A percentile compares a stretch with the other conserved stretches of the same genome.
Evolutionary conservation across 2,113 vertebrate species (phyloP).

Genomic region (Cynoglossus semilaevis): DNA sequence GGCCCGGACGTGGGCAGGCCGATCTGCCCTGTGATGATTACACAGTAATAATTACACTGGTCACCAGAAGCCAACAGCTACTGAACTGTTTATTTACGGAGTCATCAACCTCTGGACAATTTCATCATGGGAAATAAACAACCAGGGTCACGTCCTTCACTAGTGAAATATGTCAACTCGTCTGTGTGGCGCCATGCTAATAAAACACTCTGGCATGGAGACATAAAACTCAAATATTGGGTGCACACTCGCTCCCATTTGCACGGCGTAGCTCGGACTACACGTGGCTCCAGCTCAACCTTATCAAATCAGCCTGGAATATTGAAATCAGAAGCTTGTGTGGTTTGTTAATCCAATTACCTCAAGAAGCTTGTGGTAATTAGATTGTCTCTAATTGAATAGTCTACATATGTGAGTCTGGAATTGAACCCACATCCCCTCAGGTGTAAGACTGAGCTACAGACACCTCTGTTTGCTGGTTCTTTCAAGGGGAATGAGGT

Average conservation of each 20-base stretch:
- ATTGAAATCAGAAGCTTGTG: conserved; percentile 1
- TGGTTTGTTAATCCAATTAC: too few species aligned
- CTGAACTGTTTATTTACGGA: conserved; percentile 84
- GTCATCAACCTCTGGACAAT: conserved; percentile 78
- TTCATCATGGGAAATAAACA: conserved; percentile 84
- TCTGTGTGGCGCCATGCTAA: conserved; percentile 52
- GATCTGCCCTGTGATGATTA: conserved; percentile 50
- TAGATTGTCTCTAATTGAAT: too few species aligned
- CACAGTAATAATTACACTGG: conserved; percentile 52
- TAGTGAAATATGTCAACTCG: conserved; percentile 78
- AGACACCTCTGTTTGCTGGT: too few species aligned
- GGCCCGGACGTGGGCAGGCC: conserved; percentile 9
- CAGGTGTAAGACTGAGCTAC: too few species aligned
- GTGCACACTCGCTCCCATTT: conserved; percentile 45
- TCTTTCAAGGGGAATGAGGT: too few species aligned
- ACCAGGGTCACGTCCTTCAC: conserved; percentile 85
- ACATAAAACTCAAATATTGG: conserved; percentile 67
- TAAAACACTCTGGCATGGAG: conserved; percentile 74
- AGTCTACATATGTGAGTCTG: too few species aligned
- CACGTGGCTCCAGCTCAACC: conserved; percentile 24
- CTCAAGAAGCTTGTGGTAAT: too few species aligned
- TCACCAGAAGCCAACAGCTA: conserved; percentile 50
- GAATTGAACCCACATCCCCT: too few species aligned
- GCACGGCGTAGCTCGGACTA: conserved; percentile 42
- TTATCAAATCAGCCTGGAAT: conserved; percentile 5